Base-by-base conservation (phyloP, 2,888 invertebrate genomes). In the Polyommatus icarus region DNA sequence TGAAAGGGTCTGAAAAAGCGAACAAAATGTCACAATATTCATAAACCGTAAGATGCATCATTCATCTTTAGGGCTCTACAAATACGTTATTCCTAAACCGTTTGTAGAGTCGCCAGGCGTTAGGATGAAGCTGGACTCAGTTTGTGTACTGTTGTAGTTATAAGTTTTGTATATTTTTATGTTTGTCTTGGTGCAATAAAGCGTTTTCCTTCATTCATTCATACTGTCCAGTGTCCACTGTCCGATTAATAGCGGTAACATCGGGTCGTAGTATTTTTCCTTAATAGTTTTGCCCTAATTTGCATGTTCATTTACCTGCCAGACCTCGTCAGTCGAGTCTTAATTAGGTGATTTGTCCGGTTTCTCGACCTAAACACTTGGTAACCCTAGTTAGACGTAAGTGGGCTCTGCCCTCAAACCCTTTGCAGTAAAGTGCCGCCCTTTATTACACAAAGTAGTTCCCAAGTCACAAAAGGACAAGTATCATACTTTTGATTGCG, bases 401-500 rank as follows among this genome's bases (percentile, higher is more conserved):
- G 46, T 40, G 50, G 8, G 46, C 40, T 50, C 73, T 24, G 18
- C 7, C 75, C 50, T 50, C 46, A 46, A 73, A 54, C 54, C 75
- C 75, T 75, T 75, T 75, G 3, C 29, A 54, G 75, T 75, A 50
- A 75, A 75, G 75, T 75, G 75, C 50, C 54, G 50, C 24, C 75
- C 75, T 75, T 50, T 50, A 75, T 75, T 46, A 75, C 29, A 75
- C 75, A 54, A 75, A 75, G 75, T 75, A 75, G 54, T 75, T 54
- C 10, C 24, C 40, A 50, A 73, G 46, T 50, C 50, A 54, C 54
- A 75, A 75, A 50, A 54, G 50, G 50, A 5, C 24, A 75, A 75
- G 54, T 75, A 50, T 75, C 24, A 24, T 54, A 29, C 54, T 54
- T 75, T 75, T 54, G 75, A 75, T 75, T 54, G 67, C 67, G 29